These are phyloP conservation scores for Syritta pipiens DNA, from an alignment of 2,888 invertebrate genomes.

Conservation along the genomic window DNA sequence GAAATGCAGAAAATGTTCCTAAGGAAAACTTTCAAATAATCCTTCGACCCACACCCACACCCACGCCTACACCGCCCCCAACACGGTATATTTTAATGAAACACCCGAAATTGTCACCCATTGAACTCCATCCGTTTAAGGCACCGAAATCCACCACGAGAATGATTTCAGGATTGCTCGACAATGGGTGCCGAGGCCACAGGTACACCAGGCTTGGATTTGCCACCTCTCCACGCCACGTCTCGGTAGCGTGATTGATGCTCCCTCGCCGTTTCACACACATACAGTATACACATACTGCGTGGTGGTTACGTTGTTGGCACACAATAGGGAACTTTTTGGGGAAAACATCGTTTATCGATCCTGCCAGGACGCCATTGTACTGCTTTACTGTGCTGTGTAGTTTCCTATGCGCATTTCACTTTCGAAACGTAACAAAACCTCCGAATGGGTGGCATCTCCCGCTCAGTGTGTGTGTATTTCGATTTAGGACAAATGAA, in stretches of 20 bases:
- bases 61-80: too few relatives aligned
- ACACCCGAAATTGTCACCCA: too few relatives aligned
- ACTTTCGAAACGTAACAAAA: too few relatives aligned
- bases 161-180: constrained; percentile 4
- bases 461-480: too few relatives aligned
- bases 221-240: not conserved
- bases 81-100: too few relatives aligned
- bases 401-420: too few relatives aligned
- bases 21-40: too few relatives aligned
- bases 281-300: not conserved
- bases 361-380: not conserved
- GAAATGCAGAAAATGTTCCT: too few relatives aligned
- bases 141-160: not conserved
- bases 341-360: constrained; percentile 6
- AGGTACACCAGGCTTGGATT: not conserved
- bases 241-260: constrained; percentile 11
- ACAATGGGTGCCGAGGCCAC: not conserved
- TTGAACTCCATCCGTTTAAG: constrained; percentile 1
- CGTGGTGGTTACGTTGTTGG: not conserved
- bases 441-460: too few relatives aligned
- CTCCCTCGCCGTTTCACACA: not conserved
- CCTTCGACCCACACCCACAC: too few relatives aligned
- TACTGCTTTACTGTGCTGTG: too few relatives aligned
- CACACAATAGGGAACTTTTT: too few relatives aligned
- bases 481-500: constrained; percentile 4